Percentiles rank a stretch among this genome's conserved stretches.
Conservation (phyloP, 2,888 invertebrate species). For the Pomacea canaliculata region DNA sequence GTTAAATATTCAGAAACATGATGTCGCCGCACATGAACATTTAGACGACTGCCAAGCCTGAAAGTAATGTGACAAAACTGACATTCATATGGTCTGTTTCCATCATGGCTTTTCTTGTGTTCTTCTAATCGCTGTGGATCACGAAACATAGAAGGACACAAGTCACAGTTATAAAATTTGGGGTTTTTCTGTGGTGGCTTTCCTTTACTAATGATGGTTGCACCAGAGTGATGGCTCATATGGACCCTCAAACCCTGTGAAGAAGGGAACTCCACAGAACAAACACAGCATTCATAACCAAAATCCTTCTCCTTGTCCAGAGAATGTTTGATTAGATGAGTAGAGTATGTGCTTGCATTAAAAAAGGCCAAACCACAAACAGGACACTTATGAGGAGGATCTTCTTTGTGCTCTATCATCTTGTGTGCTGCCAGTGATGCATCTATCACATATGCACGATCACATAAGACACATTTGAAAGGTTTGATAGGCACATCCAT, state of each 20-base stretch:
- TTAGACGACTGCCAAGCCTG: background rate
- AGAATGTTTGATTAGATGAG: background rate
- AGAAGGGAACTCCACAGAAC: constrained; percentile 10
- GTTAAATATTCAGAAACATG: background rate
- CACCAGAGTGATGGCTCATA: constrained; percentile 17
- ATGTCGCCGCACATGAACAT: background rate
- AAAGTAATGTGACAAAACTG: background rate
- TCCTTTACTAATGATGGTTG: constrained; percentile 2
- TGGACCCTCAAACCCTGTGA: constrained; percentile 17
- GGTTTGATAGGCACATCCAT: constrained; percentile 8
- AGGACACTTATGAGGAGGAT: constrained; percentile 13
- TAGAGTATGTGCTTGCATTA: background rate
- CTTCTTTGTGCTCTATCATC: constrained; percentile 19
- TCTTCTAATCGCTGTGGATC: constrained; percentile 1
- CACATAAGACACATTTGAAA: constrained; percentile 10
- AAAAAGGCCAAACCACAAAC: constrained; percentile 16
- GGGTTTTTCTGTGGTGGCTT: background rate
- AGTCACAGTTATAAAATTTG: constrained; percentile 2
- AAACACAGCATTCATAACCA: constrained; percentile 7
- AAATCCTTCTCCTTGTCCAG: background rate
- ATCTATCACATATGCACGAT: constrained; percentile 9
- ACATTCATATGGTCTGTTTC: constrained; percentile 4
- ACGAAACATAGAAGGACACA: background rate
- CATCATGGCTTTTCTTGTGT: constrained; percentile 17
- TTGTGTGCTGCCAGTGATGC: constrained; percentile 15